Evolutionary conservation across 2,797 vertebrate genomes (phyloP), one percentile per base, ranked within the genome.

Genomic region (Bucorvus abyssinicus): DNA sequence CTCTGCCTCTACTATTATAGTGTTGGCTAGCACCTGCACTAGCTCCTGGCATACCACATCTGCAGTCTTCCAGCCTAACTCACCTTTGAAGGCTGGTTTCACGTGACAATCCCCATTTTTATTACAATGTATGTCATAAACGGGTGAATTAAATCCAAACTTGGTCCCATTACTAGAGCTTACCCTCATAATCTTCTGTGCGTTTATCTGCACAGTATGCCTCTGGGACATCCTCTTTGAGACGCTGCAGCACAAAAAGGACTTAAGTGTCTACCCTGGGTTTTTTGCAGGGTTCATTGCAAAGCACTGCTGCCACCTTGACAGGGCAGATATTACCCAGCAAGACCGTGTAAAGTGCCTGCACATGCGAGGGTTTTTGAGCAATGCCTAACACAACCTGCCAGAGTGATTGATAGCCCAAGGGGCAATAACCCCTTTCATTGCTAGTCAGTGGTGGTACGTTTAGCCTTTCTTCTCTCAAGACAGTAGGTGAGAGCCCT

Each of bases 231-330:
- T 60, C 6, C 14, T 12, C 10, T 69, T 36, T 45, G 71, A 86
- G 83, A 67, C 7, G 20, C 24, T 17, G 60, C 34, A 50, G 30
- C 18, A 60, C 26, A 50, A 49, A 80, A 87, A 52, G 1, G 2
- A 47, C 9, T 6, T 15, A 22, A 36, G 27, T 47, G 27, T 74
- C 34, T 79, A 29, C 12, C 4, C 12, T 27, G n/a, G 0, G 0
- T 3, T 60, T 76, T 84, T 64, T 77, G 5, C 12, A 20, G 49
- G 50, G 16, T 50, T 68, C 22, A 5, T 47, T 18, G 26, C 36
- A 50, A 34, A 74, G 32, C 60, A 9, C 55, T 69, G n/a, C 17
- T 15, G 76, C 38, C 4, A 7, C 11, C 15, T 57, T 85, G 61
- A 7, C n/a, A 59, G 12, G n/a, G 29, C 52, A 36, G 26, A 6